These are phyloP conservation scores for Mycteria americana DNA, from an alignment of 2,797 vertebrate species.

Conservation along the genomic window DNA sequence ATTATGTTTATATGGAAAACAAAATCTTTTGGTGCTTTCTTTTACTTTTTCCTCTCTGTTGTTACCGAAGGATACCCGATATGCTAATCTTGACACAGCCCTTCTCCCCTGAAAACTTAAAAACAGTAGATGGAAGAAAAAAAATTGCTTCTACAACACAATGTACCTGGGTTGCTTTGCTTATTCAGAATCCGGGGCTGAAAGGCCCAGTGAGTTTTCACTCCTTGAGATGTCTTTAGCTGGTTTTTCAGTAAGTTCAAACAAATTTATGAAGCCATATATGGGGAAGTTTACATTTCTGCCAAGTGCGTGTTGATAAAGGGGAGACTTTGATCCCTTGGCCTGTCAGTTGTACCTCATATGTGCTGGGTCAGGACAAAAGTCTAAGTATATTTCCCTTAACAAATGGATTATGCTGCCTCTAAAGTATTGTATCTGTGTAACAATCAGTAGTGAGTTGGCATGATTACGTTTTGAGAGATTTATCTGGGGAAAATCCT, in stretches of 20 bases:
- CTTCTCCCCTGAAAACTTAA: not conserved
- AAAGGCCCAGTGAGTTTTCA: not conserved
- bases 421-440: not conserved
- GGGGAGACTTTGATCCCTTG: constrained; percentile 53
- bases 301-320: constrained; percentile 37
- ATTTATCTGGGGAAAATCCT: not conserved
- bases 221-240: not conserved
- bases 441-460: not conserved
- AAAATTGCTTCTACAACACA: not conserved
- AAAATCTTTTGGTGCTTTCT: not conserved
- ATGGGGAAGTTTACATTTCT: constrained; percentile 52
- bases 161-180: not conserved
- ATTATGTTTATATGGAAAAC: rapidly evolving
- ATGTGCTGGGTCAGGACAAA: constrained; percentile 23
- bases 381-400: constrained; percentile 5
- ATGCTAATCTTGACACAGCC: rapidly evolving
- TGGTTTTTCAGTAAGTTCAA: not conserved
- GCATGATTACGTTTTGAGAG: not conserved
- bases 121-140: not conserved
- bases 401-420: not conserved
- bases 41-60: not conserved
- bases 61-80: not conserved
- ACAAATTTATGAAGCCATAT: not conserved
- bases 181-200: not conserved
- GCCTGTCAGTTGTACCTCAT: constrained; percentile 10